A percentile compares a stretch with the other conserved stretches of the same genome.
These are phyloP conservation scores for Contarinia nasturtii DNA, from an alignment of 1,140 invertebrate genomes.

Conservation along the genomic window DNA sequence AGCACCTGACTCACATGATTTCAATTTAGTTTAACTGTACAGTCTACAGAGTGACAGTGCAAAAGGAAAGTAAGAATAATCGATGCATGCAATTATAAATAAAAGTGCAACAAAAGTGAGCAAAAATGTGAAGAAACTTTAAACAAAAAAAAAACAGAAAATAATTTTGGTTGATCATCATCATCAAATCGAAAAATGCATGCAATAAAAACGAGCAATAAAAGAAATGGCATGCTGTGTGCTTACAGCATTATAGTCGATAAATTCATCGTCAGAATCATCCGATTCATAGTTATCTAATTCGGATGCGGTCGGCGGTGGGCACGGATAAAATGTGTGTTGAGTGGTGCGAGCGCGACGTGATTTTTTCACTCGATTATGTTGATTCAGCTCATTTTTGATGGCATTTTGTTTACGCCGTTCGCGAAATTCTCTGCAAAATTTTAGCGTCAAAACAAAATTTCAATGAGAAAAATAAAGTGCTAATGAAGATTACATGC, in stretches of 20 bases:
- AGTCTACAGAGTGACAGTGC: conserved; percentile 1
- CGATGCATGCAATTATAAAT: not conserved
- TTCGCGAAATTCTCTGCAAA: conserved; percentile 26
- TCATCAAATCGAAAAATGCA: conserved; percentile 1
- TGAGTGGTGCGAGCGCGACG: conserved; percentile 28
- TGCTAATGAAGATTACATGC: too few relatives aligned
- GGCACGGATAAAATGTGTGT: conserved; percentile 41
- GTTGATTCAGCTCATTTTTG: conserved; percentile 31
- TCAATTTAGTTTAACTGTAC: too few relatives aligned
- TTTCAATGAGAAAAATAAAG: too few relatives aligned
- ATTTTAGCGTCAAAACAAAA: not conserved
- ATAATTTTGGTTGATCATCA: too few relatives aligned
- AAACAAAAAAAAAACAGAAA: too few relatives aligned
- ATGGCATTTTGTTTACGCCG: conserved; percentile 27
- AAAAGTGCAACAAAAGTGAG: not conserved
- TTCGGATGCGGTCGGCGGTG: conserved; percentile 30
- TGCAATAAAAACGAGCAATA: conserved; percentile 7
- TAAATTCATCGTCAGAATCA: conserved; percentile 18
- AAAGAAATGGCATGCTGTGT: conserved; percentile 4
- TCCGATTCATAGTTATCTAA: conserved; percentile 27
- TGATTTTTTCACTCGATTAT: conserved; percentile 25
- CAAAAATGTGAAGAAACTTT: not conserved
- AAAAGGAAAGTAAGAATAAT: not conserved
- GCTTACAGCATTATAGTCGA: conserved; percentile 18
- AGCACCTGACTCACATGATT: too few relatives aligned